Conservation (phyloP, 2,888 invertebrate genomes). For the Therioaphis trifolii region DNA sequence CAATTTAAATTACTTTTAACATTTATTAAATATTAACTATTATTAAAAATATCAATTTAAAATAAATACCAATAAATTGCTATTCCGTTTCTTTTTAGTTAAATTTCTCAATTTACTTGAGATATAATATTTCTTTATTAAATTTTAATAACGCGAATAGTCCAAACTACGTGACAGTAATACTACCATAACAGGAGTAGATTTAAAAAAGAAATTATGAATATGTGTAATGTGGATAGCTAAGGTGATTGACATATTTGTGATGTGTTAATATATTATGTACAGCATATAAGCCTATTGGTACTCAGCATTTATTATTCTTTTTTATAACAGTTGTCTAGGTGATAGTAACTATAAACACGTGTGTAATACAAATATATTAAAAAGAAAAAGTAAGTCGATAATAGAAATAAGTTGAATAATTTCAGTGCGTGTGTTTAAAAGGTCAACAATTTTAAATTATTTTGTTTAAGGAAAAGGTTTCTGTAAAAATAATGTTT, state of each 20-base stretch:
- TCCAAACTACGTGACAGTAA: neutral
- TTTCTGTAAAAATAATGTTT: too few species aligned
- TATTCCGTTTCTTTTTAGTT: too few species aligned
- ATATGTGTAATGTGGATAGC: neutral
- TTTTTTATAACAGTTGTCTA: conserved; percentile 57
- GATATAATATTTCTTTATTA: too few species aligned
- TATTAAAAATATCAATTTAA: too few species aligned
- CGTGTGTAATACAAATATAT: conserved; percentile 11
- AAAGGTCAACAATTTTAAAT: conserved; percentile 32
- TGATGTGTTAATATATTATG: conserved; percentile 42
- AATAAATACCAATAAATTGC: too few species aligned
- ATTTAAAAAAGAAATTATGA: neutral
- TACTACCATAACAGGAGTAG: conserved; percentile 8
- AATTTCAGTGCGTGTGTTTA: neutral
- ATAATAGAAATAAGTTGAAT: conserved; percentile 34
- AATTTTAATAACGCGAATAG: too few species aligned
- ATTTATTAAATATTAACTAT: neutral
- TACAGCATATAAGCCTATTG: conserved; percentile 9
- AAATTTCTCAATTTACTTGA: too few species aligned
- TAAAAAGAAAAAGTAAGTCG: conserved; percentile 29
- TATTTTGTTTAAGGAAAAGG: too few species aligned
- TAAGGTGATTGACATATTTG: conserved; percentile 54
- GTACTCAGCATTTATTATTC: conserved; percentile 36
- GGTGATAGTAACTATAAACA: conserved; percentile 60
- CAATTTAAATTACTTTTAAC: too few species aligned